A percentile compares a stretch with the other conserved stretches of the same genome.
These are phyloP conservation scores for Novumbra hubbsi DNA, from an alignment of 2,797 vertebrate species.

Conservation along the genomic window DNA sequence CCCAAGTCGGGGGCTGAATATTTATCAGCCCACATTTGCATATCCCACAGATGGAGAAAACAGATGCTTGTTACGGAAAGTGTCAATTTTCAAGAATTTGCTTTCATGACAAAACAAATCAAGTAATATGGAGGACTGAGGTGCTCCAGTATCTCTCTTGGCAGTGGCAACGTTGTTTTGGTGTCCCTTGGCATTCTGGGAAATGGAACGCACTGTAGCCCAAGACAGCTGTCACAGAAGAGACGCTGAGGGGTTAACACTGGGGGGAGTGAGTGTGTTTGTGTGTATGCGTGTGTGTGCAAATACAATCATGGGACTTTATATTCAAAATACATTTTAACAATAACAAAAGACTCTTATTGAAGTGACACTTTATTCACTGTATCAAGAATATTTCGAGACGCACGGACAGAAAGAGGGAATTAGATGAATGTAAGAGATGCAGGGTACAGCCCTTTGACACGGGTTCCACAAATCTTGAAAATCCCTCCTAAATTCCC, in stretches of 20 bases:
- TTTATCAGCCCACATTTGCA: conserved; percentile 77
- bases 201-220: conserved; percentile 14
- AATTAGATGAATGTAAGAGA: not conserved
- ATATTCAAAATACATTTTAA: not conserved
- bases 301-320: not conserved
- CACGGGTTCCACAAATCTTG: too few relatives aligned
- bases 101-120: conserved; percentile 76
- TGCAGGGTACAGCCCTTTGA: too few relatives aligned
- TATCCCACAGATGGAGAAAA: conserved; percentile 71
- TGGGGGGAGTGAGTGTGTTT: conserved; percentile 1
- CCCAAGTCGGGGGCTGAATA: conserved; percentile 70
- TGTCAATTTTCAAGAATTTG: conserved; percentile 73
- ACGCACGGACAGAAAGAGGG: not conserved
- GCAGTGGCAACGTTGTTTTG: conserved; percentile 14
- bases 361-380: not conserved
- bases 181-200: not conserved
- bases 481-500: too few relatives aligned
- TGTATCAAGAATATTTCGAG: not conserved
- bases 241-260: conserved; percentile 2
- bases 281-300: conserved; percentile 28
- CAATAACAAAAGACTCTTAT: not conserved
- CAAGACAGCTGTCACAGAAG: not conserved
- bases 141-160: conserved; percentile 57
- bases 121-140: conserved; percentile 70
- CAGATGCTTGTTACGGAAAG: conserved; percentile 73